Evolutionary conservation across 2,113 vertebrate genomes (phyloP).

Genomic region (Pipra filicauda): DNA sequence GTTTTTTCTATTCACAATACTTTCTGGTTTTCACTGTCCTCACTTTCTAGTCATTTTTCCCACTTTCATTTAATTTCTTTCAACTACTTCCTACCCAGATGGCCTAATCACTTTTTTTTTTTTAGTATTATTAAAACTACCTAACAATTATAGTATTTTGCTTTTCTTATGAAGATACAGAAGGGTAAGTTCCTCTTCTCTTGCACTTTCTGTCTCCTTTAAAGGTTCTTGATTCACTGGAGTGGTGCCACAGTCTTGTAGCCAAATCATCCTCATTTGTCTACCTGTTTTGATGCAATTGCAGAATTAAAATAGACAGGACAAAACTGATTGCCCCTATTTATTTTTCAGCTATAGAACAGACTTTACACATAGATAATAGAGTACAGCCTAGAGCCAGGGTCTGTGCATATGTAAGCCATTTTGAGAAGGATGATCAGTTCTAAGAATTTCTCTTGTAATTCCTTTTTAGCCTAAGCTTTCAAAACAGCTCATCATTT

Average conservation of each 20-base stretch:
- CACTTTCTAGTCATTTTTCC: neutral
- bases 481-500: neutral
- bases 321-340: neutral
- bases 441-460: neutral
- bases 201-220: neutral
- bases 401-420: neutral
- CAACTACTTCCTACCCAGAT: neutral
- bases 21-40: neutral
- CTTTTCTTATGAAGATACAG: neutral
- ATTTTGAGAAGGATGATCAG: neutral
- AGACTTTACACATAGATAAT: neutral
- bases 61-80: neutral
- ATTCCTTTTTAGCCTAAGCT: neutral
- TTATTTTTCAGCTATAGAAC: neutral
- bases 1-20: neutral
- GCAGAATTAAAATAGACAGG: neutral
- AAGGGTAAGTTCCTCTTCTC: neutral
- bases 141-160: neutral
- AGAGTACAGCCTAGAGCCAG: neutral
- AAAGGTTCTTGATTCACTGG: neutral
- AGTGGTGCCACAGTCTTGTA: neutral
- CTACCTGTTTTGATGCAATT: neutral
- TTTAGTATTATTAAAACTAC: neutral
- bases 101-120: neutral
- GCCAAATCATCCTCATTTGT: neutral